These are phyloP conservation scores for Marmota monax DNA, from an alignment of 2,113 vertebrate genomes.

Conservation along the genomic window DNA sequence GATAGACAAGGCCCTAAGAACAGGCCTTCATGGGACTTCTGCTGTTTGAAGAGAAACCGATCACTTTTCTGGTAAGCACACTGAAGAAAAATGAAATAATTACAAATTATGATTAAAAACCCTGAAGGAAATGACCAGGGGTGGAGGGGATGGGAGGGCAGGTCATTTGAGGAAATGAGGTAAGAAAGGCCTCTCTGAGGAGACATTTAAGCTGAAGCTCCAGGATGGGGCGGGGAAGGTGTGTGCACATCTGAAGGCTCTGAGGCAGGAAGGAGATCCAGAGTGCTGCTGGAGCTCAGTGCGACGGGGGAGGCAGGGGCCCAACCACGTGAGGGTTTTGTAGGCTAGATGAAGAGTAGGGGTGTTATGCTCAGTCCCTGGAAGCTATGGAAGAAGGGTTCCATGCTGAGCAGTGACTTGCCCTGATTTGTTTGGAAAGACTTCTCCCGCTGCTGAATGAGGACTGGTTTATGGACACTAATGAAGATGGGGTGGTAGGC, in stretches of 20 bases:
- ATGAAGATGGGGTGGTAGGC: background rate
- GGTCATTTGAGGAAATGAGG: conserved; percentile 4
- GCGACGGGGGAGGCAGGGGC: background rate
- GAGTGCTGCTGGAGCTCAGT: background rate
- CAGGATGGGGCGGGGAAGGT: background rate
- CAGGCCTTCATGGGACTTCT: background rate
- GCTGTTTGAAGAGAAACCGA: background rate
- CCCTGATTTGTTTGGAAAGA: background rate
- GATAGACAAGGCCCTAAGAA: background rate
- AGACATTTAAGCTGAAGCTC: background rate
- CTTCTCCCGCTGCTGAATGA: background rate
- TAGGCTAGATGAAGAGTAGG: background rate
- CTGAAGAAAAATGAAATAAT: conserved; percentile 29
- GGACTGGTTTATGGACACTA: background rate
- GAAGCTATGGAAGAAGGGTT: background rate
- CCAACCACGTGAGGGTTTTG: background rate
- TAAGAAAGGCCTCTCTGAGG: background rate
- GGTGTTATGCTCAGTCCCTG: background rate
- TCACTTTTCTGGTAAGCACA: background rate
- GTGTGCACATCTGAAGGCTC: conserved; percentile 10
- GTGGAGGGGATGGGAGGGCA: background rate
- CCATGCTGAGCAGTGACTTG: background rate
- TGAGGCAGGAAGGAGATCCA: background rate
- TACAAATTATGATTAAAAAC: conserved; percentile 34
- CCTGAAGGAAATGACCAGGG: conserved; percentile 39